Base-by-base conservation (phyloP, 2,797 vertebrate genomes). In the Eupleurogrammus muticus region DNA sequence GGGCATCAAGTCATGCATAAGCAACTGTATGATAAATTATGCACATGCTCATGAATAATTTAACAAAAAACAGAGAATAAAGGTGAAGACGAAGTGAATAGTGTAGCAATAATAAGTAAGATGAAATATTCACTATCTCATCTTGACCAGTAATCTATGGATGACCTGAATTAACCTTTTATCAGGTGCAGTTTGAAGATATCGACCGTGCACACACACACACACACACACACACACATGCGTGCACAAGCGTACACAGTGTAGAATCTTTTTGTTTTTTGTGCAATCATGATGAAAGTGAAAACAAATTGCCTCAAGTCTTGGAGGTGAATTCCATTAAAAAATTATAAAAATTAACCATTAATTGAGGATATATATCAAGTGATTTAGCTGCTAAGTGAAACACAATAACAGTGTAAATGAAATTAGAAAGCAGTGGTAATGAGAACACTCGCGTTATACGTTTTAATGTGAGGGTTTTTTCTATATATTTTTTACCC, bases 11-110 rank as follows among this genome's bases (percentile, higher is more conserved):
- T 84, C 81, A 85, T 88, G 83, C 86, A 91, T 89, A 91, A 85
- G 89, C 79, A 89, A 92, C 82, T 47, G 57, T 59, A 60, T 71
- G 56, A 90, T 91, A 84, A 90, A 93, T 91, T 75, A 90, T 91
- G 82, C 69, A 90, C 48, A n/a, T 14, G 47, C 63, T 76, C 75
- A 79, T 92, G 65, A 93, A 90, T 92, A 86, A 89, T 92, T 89
- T 77, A 90, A 68, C n/a, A 70, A 67, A 69, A 79, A 36, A 87
- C 73, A 76, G 77, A 73, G 60, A 84, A 91, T 71, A 66, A 88
- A 81, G 81, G 80, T 82, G 75, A 89, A 76, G 55, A 70, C 44
- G 64, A 53, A 71, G 70, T 1, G 7, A 84, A 57, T 47, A 47
- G 56, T 70, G 60, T 75, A 69, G 53, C 75, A 87, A 90, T 80